These are phyloP conservation scores for Pteropus rufus DNA, from an alignment of 2,797 vertebrate genomes.

Conservation along the genomic window DNA sequence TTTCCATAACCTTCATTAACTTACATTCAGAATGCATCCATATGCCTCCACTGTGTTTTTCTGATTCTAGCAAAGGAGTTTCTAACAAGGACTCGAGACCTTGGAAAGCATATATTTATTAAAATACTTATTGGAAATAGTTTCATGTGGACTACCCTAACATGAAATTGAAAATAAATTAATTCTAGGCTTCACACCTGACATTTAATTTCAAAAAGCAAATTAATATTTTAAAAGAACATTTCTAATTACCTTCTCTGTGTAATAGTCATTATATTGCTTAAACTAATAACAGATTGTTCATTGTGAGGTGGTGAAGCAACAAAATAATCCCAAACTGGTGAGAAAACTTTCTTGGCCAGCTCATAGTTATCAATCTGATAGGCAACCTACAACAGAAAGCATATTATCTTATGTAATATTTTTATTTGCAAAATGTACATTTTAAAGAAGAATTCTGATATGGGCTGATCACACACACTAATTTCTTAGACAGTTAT, in stretches of 20 bases:
- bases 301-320: slow-evolving; percentile 61
- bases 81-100: neutral
- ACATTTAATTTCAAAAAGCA: neutral
- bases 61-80: neutral
- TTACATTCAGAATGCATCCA: slow-evolving; percentile 1
- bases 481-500: neutral
- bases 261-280: slow-evolving; percentile 72
- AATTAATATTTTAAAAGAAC: slow-evolving; percentile 44
- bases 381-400: slow-evolving; percentile 88
- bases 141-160: neutral
- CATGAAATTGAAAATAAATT: neutral
- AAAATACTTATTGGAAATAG: neutral
- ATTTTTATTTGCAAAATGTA: neutral
- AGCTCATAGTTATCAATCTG: slow-evolving; percentile 87
- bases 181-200: neutral
- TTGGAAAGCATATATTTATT: neutral
- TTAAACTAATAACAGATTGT: slow-evolving; percentile 72
- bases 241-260: slow-evolving; percentile 81
- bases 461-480: neutral
- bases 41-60: neutral
- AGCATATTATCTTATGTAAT: neutral
- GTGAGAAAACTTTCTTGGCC: slow-evolving; percentile 88
- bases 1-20: neutral
- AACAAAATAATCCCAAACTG: slow-evolving; percentile 92
- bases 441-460: neutral